A percentile compares a stretch with the other conserved stretches of the same genome.
phyloP scores from a whole-genome alignment of 2,113 vertebrate genomes.

The Bubo bubo region DNA sequence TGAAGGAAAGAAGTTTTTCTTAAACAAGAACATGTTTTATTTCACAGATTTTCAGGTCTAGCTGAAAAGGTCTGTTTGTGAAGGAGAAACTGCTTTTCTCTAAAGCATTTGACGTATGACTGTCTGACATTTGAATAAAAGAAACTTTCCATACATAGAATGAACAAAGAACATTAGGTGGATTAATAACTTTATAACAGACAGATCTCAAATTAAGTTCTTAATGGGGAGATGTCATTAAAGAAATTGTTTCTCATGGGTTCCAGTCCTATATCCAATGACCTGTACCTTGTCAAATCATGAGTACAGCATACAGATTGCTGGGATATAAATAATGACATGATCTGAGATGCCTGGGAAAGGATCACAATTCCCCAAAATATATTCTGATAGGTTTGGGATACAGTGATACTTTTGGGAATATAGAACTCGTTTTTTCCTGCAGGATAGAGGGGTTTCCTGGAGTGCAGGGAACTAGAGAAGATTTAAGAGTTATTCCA shows the following conservation, averaged over 20 bases:
- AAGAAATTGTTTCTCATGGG: not conserved
- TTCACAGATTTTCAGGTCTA: not conserved
- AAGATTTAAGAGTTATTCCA: not conserved
- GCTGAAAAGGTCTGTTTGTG: not conserved
- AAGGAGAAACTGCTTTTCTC: not conserved
- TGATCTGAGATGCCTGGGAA: not conserved
- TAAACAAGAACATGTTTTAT: not conserved
- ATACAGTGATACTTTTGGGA: not conserved
- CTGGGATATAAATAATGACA: not conserved
- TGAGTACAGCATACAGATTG: not conserved
- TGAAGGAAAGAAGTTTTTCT: not conserved
- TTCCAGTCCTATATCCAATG: not conserved
- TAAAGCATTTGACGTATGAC: not conserved
- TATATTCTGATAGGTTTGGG: not conserved
- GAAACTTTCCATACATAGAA: not conserved
- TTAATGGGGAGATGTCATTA: not conserved
- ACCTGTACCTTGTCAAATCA: not conserved
- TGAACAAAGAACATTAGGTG: not conserved
- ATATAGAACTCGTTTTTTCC: not conserved
- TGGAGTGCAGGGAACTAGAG: not conserved
- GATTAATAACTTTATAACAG: not conserved
- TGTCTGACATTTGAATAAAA: conserved; percentile 1
- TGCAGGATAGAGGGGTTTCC: not conserved
- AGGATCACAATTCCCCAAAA: not conserved
- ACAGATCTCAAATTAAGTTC: not conserved